Evolutionary conservation across 2,113 vertebrate species (phyloP), one percentile per base, ranked within the genome.

Genomic region (Amphilophus citrinellus): DNA sequence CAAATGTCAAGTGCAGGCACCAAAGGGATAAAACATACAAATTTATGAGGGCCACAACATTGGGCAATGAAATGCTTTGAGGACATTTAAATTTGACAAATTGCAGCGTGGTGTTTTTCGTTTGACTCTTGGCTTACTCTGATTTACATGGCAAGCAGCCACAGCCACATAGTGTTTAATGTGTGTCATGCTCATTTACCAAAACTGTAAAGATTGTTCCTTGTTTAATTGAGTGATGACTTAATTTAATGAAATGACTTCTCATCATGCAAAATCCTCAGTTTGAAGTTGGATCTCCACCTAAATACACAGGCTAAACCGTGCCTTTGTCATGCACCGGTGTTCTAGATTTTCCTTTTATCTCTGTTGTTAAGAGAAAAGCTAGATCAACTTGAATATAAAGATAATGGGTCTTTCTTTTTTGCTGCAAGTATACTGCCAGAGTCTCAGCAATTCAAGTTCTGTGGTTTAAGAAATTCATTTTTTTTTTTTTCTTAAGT

Each of bases 391-490:
- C 50, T 53, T 18, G 50, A 53, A 53, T 53, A 53, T 14, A 18
- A 7, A 14, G 18, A 32, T 56, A 14, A 73, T 56, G 7, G 62
- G 77, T 50, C 27, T 47, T 10, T 24, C 24, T 47, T 47, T 8
- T 82, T 76, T 60, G 42, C 10, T 61, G 5, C 0, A 20, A 83
- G 59, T 76, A n/a, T 4, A 20, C 14, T 57, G 79, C 44, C 84
- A 76, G 9, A 65, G n/a, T 86, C 27, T 83, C 50, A 15, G n/a
- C 15, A 32, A 24, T 60, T 82, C 30, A 61, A 76, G 47, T 63
- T 81, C 61, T 66, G 82, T 66, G 83, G 84, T 87, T 82, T 59
- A 22, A 83, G 10, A 85, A 61, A 76, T 30, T 18, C 17, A 10
- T 87, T 83, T 60, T 22, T 59, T 60, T 22, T 59, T 47, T 11